Percentiles rank a stretch among this genome's conserved stretches.
Evolutionary conservation across 92 coral and sea anemone genomes (phyloP).

Genomic region (Bergia puertoricense): DNA sequence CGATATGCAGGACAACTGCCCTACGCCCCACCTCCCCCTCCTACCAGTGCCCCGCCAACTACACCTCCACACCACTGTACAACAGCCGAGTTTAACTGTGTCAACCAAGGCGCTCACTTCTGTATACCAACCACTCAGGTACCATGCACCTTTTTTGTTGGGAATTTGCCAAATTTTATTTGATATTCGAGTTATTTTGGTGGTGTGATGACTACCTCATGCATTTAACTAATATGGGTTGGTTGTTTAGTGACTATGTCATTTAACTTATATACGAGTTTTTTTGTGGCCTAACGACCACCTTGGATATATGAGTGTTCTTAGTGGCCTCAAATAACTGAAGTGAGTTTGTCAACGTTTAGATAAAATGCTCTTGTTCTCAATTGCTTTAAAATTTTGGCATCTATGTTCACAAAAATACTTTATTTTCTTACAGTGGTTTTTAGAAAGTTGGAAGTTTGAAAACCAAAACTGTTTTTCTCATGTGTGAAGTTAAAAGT

Average conservation of each 20-base stretch:
- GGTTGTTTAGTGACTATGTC: too few relatives aligned
- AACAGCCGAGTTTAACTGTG: slow-evolving; percentile 92
- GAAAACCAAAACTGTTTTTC: too few relatives aligned
- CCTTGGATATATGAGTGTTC: too few relatives aligned
- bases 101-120: slow-evolving; percentile 75
- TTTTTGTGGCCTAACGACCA: background rate
- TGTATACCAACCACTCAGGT: slow-evolving; percentile 86
- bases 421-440: too few relatives aligned
- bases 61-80: slow-evolving; percentile 79
- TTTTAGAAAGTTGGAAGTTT: too few relatives aligned
- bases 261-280: background rate
- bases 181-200: too few relatives aligned
- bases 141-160: background rate
- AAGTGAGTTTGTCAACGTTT: background rate
- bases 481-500: too few relatives aligned
- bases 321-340: background rate
- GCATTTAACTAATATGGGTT: too few relatives aligned
- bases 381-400: too few relatives aligned
- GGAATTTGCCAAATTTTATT: too few relatives aligned
- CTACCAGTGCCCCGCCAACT: slow-evolving; percentile 71
- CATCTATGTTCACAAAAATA: too few relatives aligned
- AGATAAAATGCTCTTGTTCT: background rate
- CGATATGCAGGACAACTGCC: slow-evolving; percentile 71
- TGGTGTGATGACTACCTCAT: too few relatives aligned
- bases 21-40: slow-evolving; percentile 69